Evolutionary conservation across 2,113 vertebrate species (phyloP).

Genomic region (Chloropsis hardwickii): DNA sequence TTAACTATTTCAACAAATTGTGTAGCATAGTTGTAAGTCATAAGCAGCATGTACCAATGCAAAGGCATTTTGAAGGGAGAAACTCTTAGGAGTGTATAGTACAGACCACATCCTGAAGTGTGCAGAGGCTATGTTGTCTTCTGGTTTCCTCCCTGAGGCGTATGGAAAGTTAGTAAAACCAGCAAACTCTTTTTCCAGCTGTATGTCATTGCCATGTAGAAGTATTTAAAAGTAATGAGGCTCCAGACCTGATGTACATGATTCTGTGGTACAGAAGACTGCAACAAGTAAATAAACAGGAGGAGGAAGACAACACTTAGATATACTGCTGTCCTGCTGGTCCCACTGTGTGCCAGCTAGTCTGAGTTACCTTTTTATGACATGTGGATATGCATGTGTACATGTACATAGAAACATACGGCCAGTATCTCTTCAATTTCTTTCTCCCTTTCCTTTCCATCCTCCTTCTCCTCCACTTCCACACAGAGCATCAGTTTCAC

Average conservation of each 20-base stretch:
- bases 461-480: background rate
- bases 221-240: background rate
- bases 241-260: background rate
- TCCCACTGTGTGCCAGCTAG: background rate
- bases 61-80: background rate
- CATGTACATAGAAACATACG: accelerated
- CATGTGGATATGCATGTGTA: accelerated
- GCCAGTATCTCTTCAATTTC: background rate
- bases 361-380: background rate
- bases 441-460: background rate
- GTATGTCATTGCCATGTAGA: background rate
- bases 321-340: background rate
- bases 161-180: background rate
- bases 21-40: background rate
- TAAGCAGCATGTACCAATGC: background rate
- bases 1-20: background rate
- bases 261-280: background rate
- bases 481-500: background rate
- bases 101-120: background rate
- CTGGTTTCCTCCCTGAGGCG: background rate
- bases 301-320: background rate
- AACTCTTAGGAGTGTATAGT: accelerated
- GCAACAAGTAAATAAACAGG: background rate
- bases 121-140: background rate
- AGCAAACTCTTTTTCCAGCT: background rate